Evolutionary conservation across 2,113 vertebrate genomes (phyloP).

Genomic region (Xenotilapia leptura): DNA sequence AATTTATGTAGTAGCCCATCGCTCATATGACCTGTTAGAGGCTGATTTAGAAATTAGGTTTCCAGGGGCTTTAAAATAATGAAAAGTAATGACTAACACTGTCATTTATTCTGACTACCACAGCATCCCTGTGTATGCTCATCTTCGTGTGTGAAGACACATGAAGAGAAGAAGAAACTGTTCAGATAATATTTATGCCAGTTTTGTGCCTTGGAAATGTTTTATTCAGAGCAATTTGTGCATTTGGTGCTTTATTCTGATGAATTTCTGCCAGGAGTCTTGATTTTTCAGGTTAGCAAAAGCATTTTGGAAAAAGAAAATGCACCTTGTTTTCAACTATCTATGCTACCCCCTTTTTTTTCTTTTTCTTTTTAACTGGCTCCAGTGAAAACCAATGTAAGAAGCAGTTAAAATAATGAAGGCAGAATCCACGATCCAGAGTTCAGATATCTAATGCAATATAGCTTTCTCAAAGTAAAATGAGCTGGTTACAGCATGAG

Average conservation of each 20-base stretch:
- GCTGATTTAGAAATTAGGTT: background rate
- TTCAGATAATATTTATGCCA: background rate
- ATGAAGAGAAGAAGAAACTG: background rate
- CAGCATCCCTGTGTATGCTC: background rate
- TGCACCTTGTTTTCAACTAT: background rate
- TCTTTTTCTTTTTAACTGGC: background rate
- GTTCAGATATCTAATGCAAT: background rate
- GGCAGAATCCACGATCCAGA: background rate
- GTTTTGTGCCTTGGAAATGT: background rate
- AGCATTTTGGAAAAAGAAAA: background rate
- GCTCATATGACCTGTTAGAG: background rate
- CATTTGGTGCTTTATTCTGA: background rate
- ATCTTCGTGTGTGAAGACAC: background rate
- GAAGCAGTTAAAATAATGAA: background rate
- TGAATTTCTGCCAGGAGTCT: background rate
- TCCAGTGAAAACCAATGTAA: background rate
- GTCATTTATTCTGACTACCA: background rate
- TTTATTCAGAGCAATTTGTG: background rate
- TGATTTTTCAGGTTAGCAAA: background rate
- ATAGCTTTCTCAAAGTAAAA: background rate
- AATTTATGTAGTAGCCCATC: background rate
- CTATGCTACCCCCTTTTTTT: background rate
- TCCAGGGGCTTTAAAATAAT: background rate
- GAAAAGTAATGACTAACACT: background rate
- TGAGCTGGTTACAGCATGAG: background rate